Base-by-base conservation (phyloP, 2,797 vertebrate genomes). In the Remorina albescens region DNA sequence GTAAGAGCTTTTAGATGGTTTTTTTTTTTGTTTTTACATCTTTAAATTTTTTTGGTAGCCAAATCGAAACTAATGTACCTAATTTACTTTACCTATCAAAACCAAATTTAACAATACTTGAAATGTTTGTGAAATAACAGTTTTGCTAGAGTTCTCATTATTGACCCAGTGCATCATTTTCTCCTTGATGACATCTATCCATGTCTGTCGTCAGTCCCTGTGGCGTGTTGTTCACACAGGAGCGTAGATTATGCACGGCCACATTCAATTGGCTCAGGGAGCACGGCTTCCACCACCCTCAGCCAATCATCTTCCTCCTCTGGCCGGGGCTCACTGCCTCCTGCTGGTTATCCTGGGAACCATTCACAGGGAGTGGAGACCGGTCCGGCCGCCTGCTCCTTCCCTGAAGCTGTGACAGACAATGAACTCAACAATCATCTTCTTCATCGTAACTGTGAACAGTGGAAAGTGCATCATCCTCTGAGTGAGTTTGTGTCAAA, bases 281-380 rank as follows among this genome's bases (percentile, higher is more conserved):
- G 91, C 83, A 93, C 92, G 6, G 67, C 89, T 54, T 95, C 94
- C 74, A 92, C 94, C 84, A 79, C 92, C 70, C 42, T 91, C 76
- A 91, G 88, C 85, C 94, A 93, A 34, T 95, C 94, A 0, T 95
- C 95, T 6, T 95, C 94, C 36, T 95, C 95, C n/a, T 96, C 95
- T 2, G 95, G 94, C 2, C 89, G 93, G 1, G 94, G 94, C 51
- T 95, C 94, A 8, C 79, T 94, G 19, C 92, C 94, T 21, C 90
- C 93, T 10, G 78, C 89, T 37, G 82, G 91, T 58, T 92, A 88
- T 61, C 67, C 78, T 0, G 84, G 91, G 21, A 90, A 87, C 65
- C 88, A 76, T 10, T 74, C 74, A 0, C 88, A 81, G 39, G 86
- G 80, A 50, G 26, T 53, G 19, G 92, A 90, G 11, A 50, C 51